Base-by-base conservation (phyloP, 2,113 vertebrate species). In the Poeciliopsis retropinna region DNA sequence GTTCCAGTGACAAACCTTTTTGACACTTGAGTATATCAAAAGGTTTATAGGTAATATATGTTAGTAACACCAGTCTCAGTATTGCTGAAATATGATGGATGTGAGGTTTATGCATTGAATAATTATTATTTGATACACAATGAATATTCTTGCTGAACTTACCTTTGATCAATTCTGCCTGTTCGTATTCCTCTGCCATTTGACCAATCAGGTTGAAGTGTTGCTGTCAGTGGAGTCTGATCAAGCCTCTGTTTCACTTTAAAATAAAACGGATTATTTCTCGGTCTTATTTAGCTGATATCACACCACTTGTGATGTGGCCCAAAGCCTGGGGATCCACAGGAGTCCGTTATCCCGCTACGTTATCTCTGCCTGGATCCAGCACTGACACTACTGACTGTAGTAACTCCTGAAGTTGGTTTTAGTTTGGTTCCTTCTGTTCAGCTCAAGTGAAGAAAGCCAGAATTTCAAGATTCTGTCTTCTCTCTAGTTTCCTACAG, bases 171-270 rank as follows among this genome's bases (percentile, higher is more conserved):
- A 91, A 70, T 10, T 91, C 90, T 11, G 85, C 75, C 41, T 29
- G 83, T 1, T 87, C 90, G 73, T 70, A 72, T n/a, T 83, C 85
- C 13, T 90, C 90, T 60, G 88, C 90, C 90, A 91, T 90, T 44
- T 60, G 63, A 71, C 28, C 44, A 22, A 2, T 13, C 1, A 6
- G 29, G 0, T 37, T 37, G 34, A 17, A 63, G 29, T 31, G 61
- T 25, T 57, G 51, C 51, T 57, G 2, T 57, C 51, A 57, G 51
- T 57, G 10, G 51, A 8, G 2, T 57, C 51, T 57, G 37, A 47
- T 5, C 30, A 3, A 1, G 28, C 34, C 13, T 32, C 39, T 12
- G 27, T 17, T 68, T 29, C 34, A 63, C n/a, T 9, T 28, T 54
- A 25, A 3, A 25, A n/a, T n/a, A 57, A 25, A n/a, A 57, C 25